Percentiles rank a stretch among this genome's conserved stretches.
These are phyloP conservation scores for Basileuterus tristriatus DNA, from an alignment of 2,797 vertebrate genomes.

Conservation along the genomic window DNA sequence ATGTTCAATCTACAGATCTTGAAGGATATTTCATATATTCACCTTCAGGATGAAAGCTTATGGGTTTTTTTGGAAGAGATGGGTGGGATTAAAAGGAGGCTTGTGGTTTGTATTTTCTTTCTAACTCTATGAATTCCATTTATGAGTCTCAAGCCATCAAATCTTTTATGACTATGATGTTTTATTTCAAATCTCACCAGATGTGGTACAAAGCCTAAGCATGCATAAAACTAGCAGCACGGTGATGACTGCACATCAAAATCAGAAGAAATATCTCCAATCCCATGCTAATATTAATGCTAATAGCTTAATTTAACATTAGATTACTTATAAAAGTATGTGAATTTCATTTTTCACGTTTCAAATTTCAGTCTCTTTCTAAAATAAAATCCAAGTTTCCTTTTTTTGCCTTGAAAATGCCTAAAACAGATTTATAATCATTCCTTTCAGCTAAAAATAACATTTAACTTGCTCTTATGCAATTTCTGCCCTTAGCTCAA, in stretches of 20 bases:
- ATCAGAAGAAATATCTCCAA: not conserved
- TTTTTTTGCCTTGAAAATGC: not conserved
- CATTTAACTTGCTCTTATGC: not conserved
- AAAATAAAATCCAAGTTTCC: not conserved
- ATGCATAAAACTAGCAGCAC: not conserved
- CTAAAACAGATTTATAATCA: not conserved
- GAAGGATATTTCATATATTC: not conserved
- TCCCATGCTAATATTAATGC: not conserved
- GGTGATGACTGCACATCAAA: not conserved
- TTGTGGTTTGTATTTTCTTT: not conserved
- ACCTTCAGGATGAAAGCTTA: not conserved
- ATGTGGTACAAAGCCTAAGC: not conserved
- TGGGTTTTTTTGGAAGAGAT: accelerated
- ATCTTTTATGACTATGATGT: not conserved
- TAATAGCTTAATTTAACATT: not conserved
- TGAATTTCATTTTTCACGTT: not conserved
- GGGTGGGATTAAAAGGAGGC: accelerated
- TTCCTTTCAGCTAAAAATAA: not conserved
- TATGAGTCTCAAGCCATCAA: not conserved
- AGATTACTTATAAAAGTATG: not conserved
- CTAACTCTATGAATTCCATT: not conserved
- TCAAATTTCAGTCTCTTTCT: not conserved
- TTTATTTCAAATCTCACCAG: not conserved
- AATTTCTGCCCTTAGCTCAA: not conserved
- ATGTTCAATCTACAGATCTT: not conserved